These are phyloP conservation scores for Teleogryllus occipitalis DNA, from an alignment of 1,140 invertebrate species.

Conservation along the genomic window DNA sequence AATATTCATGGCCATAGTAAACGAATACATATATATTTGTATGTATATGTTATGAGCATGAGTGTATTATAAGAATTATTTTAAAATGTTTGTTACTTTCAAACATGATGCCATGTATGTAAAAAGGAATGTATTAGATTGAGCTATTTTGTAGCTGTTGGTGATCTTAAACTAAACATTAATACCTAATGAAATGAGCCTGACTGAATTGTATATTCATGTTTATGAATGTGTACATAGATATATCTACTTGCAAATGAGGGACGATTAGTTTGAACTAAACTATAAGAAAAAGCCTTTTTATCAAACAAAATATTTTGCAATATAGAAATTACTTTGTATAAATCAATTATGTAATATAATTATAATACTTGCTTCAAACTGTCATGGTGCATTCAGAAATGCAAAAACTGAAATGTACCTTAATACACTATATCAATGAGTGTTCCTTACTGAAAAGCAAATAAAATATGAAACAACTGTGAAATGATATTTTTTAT, in stretches of 20 bases:
- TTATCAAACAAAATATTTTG: slow-evolving; percentile 2
- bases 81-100: not conserved
- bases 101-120: not conserved
- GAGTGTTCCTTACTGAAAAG: slow-evolving; percentile 4
- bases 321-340: slow-evolving; percentile 1
- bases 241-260: not conserved
- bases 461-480: not conserved
- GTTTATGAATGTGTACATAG: not conserved
- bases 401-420: slow-evolving; percentile 1
- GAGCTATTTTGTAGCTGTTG: not conserved
- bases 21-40: not conserved
- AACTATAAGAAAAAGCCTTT: not conserved
- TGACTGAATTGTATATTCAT: slow-evolving; percentile 5
- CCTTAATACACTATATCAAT: not conserved
- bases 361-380: not conserved
- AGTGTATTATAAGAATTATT: not conserved
- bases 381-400: not conserved
- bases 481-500: not conserved
- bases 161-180: not conserved
- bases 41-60: not conserved
- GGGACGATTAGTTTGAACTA: not conserved
- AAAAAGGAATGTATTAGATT: not conserved
- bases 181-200: not conserved
- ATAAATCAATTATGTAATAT: not conserved
- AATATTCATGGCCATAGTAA: not conserved